Evolutionary conservation across 2,113 vertebrate species (phyloP), one percentile per base, ranked within the genome.

Genomic region (Podarcis raffonei): DNA sequence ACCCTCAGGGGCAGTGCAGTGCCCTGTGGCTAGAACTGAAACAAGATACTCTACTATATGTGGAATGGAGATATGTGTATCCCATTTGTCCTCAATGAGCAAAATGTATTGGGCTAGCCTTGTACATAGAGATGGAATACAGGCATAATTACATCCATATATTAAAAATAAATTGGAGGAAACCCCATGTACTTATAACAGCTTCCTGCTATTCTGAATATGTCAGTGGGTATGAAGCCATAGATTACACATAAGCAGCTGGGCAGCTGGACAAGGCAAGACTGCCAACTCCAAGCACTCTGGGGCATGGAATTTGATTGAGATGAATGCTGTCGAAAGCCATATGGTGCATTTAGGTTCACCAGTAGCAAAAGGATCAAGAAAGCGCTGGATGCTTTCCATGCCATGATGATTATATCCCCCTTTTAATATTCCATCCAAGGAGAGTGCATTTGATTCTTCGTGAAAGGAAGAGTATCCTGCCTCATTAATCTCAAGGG

Each of bases 141-240:
- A 62, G 15, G 59, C 59, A 62, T 62, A 62, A 62, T 20, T 62
- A 37, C 32, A 32, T 35, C 6, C 18, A 74, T 35, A 32, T 74
- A 15, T 15, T 35, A 35, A 74, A 74, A 74, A 35, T 35, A 74
- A 35, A 35, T 15, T 4, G 16, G n/a, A 35, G n/a, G 68, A 90
- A 95, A 95, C 92, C 48, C 81, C 71, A 80, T 87, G 88, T 92
- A 48, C 3, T 88, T 81, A n/a, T 80, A 86, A 89, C 89, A 90
- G 79, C 22, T 27, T 1, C 74, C 74, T 84, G 89, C 89, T 66
- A 82, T 79, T 94, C 88, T 71, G 89, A 23, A 89, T 2, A 1
- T 81, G 87, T 79, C 79, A 74, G 1, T 79, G 82, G 76, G 22
- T 77, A 1, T 69, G 25, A 5, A 78, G 42, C 32, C n/a, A 30